Percentiles rank a stretch among this genome's conserved stretches.
phyloP scores from a whole-genome alignment of 2,888 invertebrate species.

The Gymnocheta viridis region DNA sequence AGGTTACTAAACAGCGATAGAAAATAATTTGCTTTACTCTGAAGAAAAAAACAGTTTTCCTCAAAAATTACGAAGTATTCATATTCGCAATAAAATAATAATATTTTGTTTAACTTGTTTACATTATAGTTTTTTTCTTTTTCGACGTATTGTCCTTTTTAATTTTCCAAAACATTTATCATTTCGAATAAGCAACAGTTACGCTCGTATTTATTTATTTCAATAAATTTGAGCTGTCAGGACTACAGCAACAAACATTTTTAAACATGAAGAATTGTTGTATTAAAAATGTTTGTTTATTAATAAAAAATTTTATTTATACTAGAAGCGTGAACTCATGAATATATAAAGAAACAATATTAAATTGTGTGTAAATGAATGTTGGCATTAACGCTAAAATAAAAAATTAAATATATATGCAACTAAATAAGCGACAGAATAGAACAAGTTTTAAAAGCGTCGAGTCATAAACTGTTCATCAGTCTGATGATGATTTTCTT shows the following conservation, averaged over 20 bases:
- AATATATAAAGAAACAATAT: slow-evolving; percentile 48
- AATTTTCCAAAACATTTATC: slow-evolving; percentile 43
- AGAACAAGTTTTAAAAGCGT: slow-evolving; percentile 73
- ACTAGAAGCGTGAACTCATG: neutral
- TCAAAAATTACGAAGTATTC: neutral
- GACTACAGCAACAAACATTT: slow-evolving; percentile 26
- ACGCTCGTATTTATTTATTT: slow-evolving; percentile 5
- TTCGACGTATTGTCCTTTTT: neutral
- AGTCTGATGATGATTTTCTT: slow-evolving; percentile 73
- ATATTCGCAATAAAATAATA: neutral
- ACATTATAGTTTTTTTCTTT: neutral
- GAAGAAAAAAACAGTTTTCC: neutral
- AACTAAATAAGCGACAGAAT: slow-evolving; percentile 37
- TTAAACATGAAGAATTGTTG: slow-evolving; percentile 25
- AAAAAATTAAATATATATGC: slow-evolving; percentile 8
- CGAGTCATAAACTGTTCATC: slow-evolving; percentile 81
- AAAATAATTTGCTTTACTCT: no score
- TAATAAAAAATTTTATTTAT: slow-evolving; percentile 37
- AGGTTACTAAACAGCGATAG: no score
- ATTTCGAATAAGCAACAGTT: slow-evolving; percentile 28
- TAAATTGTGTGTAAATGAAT: slow-evolving; percentile 67
- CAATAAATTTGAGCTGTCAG: slow-evolving; percentile 48
- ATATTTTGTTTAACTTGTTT: neutral
- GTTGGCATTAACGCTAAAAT: slow-evolving; percentile 10
- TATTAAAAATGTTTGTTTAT: slow-evolving; percentile 6